phyloP scores from a whole-genome alignment of 2,113 vertebrate genomes.

The Odocoileus virginianus region DNA sequence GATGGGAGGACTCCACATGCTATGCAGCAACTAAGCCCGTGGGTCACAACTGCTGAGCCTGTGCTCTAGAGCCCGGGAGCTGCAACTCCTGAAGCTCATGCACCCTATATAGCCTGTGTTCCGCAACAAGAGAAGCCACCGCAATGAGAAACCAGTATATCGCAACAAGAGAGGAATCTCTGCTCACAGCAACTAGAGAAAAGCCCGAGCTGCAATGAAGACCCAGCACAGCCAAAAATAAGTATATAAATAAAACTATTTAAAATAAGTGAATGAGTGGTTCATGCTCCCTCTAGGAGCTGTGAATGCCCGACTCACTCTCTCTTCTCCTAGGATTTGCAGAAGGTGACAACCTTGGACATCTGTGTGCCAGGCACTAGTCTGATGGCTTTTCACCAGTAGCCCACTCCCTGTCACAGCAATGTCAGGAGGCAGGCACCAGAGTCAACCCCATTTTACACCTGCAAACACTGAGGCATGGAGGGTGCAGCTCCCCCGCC shows the following conservation, averaged over 20 bases:
- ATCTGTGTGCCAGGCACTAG: neutral
- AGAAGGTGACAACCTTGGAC: rapidly evolving
- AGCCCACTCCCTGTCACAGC: neutral
- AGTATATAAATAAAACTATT: neutral
- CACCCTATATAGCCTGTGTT: neutral
- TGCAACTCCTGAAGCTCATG: neutral
- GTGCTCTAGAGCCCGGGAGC: neutral
- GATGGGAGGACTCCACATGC: neutral
- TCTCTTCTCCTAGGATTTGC: neutral
- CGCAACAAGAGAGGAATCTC: neutral
- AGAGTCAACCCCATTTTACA: too few relatives aligned
- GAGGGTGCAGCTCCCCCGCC: neutral
- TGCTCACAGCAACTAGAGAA: neutral
- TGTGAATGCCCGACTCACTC: neutral
- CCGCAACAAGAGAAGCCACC: neutral
- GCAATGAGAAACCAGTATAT: neutral
- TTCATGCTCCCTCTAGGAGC: neutral
- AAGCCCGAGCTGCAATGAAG: neutral
- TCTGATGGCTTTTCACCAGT: neutral
- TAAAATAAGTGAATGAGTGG: neutral
- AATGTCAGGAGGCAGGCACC: rapidly evolving
- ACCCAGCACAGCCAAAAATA: neutral
- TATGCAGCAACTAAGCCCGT: neutral
- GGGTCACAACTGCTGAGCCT: neutral
- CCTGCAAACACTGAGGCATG: rapidly evolving